These are phyloP conservation scores for Nyctereutes procyonoides DNA, from an alignment of 2,113 vertebrate species.

Conservation along the genomic window DNA sequence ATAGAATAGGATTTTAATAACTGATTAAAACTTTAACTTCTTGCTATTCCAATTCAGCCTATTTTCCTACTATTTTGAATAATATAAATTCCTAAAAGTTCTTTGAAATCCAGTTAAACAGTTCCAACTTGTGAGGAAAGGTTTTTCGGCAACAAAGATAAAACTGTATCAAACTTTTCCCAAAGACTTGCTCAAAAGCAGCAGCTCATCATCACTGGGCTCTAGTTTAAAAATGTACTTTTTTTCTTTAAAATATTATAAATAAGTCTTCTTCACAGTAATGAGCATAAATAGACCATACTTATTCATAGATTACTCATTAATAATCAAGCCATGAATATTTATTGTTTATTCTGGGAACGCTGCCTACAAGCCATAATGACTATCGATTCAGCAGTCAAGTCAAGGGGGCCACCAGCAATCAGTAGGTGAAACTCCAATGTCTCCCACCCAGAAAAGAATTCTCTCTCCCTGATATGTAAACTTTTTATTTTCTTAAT, in stretches of 20 bases:
- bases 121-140: neutral
- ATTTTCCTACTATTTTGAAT: constrained; percentile 37
- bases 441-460: neutral
- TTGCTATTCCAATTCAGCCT: constrained; percentile 55
- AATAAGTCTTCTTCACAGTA: constrained; percentile 74
- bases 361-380: constrained; percentile 63
- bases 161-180: neutral
- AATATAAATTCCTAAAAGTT: constrained; percentile 51
- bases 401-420: constrained; percentile 69
- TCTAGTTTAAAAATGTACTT: constrained; percentile 44
- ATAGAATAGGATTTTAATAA: constrained; percentile 55
- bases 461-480: neutral
- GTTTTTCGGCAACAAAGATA: constrained; percentile 50
- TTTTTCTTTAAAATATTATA: constrained; percentile 68
- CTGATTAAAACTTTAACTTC: constrained; percentile 66
- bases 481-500: constrained; percentile 56
- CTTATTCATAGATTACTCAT: constrained; percentile 77
- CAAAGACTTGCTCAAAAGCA: constrained; percentile 48
- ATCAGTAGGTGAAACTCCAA: constrained; percentile 59
- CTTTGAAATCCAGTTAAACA: constrained; percentile 59
- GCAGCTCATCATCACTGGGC: constrained; percentile 37
- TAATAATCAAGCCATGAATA: constrained; percentile 79
- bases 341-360: constrained; percentile 81
- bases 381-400: constrained; percentile 67
- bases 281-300: constrained; percentile 70